phyloP scores from a whole-genome alignment of 2,888 invertebrate species.

The Eristalinus sepulchralis region DNA sequence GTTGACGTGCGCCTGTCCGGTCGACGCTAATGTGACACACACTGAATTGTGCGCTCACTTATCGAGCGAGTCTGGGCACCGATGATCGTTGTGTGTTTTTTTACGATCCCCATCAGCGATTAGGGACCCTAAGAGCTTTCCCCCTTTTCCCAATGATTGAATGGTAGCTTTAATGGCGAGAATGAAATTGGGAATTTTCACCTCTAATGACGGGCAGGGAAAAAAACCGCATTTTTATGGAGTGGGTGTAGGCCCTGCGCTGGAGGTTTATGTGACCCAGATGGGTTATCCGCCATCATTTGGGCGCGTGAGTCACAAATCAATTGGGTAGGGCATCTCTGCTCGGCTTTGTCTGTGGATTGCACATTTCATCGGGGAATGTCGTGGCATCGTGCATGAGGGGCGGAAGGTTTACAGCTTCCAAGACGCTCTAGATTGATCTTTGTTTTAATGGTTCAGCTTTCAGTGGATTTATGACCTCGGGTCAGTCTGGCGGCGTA shows the following conservation, averaged over 20 bases:
- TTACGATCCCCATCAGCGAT: slow-evolving; percentile 37
- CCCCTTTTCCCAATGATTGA: slow-evolving; percentile 31
- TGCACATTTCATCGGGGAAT: background rate
- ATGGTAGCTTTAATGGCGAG: slow-evolving; percentile 52
- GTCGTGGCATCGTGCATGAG: background rate
- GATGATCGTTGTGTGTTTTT: slow-evolving; percentile 12
- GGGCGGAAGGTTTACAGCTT: background rate
- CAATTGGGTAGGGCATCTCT: background rate
- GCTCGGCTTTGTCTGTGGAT: background rate
- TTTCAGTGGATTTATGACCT: background rate
- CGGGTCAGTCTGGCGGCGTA: background rate
- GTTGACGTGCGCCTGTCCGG: slow-evolving; percentile 47
- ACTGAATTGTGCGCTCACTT: slow-evolving; percentile 35
- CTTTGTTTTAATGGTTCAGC: background rate
- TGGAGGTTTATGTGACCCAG: background rate
- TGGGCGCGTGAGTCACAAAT: slow-evolving; percentile 16
- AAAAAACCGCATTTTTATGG: slow-evolving; percentile 8
- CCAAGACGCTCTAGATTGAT: background rate
- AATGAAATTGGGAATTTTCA: slow-evolving; percentile 36
- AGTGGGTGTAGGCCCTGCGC: slow-evolving; percentile 8
- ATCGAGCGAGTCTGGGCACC: background rate
- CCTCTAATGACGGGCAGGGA: slow-evolving; percentile 12
- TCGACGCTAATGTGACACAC: slow-evolving; percentile 64
- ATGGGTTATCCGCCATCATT: slow-evolving; percentile 5
- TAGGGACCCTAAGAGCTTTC: slow-evolving; percentile 58